Evolutionary conservation across 2,113 vertebrate species (phyloP).

Genomic region (Craseonycteris thonglongyai): DNA sequence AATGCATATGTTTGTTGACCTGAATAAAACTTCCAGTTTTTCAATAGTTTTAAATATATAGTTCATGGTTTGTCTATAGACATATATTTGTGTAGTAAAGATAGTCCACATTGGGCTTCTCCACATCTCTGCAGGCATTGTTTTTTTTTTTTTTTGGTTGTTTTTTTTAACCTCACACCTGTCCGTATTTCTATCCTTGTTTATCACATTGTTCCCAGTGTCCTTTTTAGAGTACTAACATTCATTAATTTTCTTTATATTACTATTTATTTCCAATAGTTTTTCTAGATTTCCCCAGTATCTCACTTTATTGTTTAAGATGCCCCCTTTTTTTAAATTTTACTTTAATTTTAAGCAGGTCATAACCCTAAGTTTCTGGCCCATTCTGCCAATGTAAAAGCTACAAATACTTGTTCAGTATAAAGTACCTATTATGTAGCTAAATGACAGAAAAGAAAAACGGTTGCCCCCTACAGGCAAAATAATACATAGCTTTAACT

Average conservation of each 20-base stretch:
- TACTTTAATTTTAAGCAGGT: not conserved
- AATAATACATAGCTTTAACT: not conserved
- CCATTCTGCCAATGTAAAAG: not conserved
- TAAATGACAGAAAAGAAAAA: not conserved
- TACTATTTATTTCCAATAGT: not conserved
- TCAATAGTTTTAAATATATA: not conserved
- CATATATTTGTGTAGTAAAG: not conserved
- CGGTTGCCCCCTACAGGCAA: not conserved
- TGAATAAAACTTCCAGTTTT: not conserved
- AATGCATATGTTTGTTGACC: not conserved
- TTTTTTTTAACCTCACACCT: not conserved
- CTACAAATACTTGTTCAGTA: not conserved
- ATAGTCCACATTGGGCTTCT: not conserved
- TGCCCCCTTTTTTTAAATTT: not conserved
- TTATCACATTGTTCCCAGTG: not conserved
- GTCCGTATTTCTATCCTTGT: not conserved
- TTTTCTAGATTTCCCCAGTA: not conserved
- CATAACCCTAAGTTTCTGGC: not conserved
- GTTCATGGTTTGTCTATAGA: not conserved
- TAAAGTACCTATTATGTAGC: not conserved
- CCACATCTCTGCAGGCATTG: not conserved
- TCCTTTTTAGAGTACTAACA: not conserved
- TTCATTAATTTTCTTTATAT: not conserved
- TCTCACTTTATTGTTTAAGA: not conserved
- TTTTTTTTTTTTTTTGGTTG: too few species aligned